These are phyloP conservation scores for Psittacula cyanocephala DNA, from an alignment of 2,113 vertebrate genomes.

Conservation along the genomic window DNA sequence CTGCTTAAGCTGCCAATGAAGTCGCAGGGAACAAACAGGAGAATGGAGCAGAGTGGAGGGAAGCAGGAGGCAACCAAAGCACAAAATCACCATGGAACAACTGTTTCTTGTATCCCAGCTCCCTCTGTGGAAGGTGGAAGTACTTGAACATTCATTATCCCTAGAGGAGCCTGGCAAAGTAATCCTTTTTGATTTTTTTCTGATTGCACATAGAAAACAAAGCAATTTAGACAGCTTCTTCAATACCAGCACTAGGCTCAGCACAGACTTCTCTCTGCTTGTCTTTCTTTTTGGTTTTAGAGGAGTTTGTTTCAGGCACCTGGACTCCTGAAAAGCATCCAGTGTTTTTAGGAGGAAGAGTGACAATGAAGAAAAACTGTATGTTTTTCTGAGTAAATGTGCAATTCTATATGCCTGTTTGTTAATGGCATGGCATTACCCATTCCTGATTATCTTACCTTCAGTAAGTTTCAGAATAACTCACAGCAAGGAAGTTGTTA, in stretches of 20 bases:
- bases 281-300: neutral
- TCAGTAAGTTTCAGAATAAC: neutral
- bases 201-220: neutral
- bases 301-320: neutral
- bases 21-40: neutral
- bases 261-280: neutral
- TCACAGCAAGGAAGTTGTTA: neutral
- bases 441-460: neutral
- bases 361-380: neutral
- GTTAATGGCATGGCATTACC: neutral
- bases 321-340: neutral
- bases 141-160: neutral
- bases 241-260: neutral
- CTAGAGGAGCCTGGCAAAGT: neutral
- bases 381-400: neutral
- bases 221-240: neutral
- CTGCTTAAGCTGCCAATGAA: neutral
- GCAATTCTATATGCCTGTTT: neutral
- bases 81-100: neutral
- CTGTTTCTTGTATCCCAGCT: neutral
- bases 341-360: rapidly evolving
- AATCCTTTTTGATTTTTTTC: neutral
- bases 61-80: neutral
- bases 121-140: neutral
- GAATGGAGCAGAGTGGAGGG: neutral